A percentile compares a stretch with the other conserved stretches of the same genome.
These are phyloP conservation scores for Aphyosemion australe DNA, from an alignment of 2,113 vertebrate species.

Conservation along the genomic window DNA sequence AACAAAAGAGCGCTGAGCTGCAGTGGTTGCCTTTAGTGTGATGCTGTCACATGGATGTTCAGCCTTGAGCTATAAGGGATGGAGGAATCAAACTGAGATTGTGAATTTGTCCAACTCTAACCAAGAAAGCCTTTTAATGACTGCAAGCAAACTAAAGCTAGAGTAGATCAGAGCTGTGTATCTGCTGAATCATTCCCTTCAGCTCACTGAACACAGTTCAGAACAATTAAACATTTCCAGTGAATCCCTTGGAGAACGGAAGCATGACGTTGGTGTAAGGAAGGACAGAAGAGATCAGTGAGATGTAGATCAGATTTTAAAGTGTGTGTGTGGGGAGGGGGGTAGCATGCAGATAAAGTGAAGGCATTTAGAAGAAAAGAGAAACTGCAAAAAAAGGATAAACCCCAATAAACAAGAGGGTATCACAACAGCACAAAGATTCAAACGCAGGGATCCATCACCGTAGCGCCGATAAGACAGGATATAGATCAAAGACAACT, in stretches of 20 bases:
- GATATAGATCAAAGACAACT: constrained; percentile 11
- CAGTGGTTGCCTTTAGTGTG: constrained; percentile 6
- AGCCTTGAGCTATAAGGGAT: constrained; percentile 32
- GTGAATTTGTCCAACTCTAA: constrained; percentile 12
- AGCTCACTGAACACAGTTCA: constrained; percentile 44
- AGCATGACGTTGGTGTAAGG: background rate
- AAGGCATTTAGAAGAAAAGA: background rate
- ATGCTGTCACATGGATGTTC: constrained; percentile 26
- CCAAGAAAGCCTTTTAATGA: constrained; percentile 39
- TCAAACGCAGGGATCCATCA: background rate
- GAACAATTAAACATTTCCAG: constrained; percentile 56
- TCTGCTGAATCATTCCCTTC: constrained; percentile 54
- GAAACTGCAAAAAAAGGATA: background rate
- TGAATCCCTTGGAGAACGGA: constrained; percentile 25
- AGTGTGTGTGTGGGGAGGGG: background rate
- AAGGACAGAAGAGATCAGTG: constrained; percentile 9
- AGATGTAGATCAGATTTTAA: constrained; percentile 1
- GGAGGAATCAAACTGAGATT: constrained; percentile 3
- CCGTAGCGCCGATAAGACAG: constrained; percentile 11
- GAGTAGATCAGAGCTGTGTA: constrained; percentile 38
- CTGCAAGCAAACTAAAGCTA: constrained; percentile 40
- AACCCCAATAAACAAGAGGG: background rate
- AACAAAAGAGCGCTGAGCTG: constrained; percentile 18
- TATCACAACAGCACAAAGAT: background rate
- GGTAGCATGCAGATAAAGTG: background rate